Evolutionary conservation across 2,888 invertebrate species (phyloP).

Genomic region (Sylvicola cinctus): DNA sequence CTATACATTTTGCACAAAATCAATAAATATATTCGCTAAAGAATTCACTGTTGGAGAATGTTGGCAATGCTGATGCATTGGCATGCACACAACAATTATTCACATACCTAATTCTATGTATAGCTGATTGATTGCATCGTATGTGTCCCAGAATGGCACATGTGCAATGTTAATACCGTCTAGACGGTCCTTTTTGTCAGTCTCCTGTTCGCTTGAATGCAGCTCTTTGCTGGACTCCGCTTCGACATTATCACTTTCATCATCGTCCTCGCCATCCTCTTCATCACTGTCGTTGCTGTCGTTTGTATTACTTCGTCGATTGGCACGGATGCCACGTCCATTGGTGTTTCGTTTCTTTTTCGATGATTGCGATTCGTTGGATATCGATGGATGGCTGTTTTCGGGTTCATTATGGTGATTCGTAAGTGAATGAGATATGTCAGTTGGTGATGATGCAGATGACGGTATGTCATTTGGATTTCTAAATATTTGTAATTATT

Average conservation of each 20-base stretch:
- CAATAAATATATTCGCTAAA: constrained; percentile 13
- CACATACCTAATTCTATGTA: constrained; percentile 59
- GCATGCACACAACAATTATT: constrained; percentile 4
- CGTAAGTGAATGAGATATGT: constrained; percentile 9
- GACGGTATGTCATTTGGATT: constrained; percentile 38
- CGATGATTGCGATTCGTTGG: not conserved
- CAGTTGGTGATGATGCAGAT: constrained; percentile 14
- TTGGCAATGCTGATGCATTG: not conserved
- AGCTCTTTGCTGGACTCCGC: constrained; percentile 8
- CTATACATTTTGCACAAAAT: constrained; percentile 28
- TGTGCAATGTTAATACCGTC: constrained; percentile 17
- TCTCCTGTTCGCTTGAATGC: constrained; percentile 7
- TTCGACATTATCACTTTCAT: constrained; percentile 4
- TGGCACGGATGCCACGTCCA: not conserved
- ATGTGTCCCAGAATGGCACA: constrained; percentile 72
- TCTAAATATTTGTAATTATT: constrained; percentile 22
- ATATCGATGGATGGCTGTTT: not conserved
- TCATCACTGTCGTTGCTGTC: constrained; percentile 4
- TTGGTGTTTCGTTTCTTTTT: not conserved
- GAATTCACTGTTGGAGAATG: not conserved
- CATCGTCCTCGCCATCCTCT: constrained; percentile 7
- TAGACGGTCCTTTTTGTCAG: constrained; percentile 6
- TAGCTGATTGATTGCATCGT: constrained; percentile 75
- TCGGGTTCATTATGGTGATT: constrained; percentile 4
- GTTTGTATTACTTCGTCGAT: not conserved